phyloP scores from a whole-genome alignment of 2,888 invertebrate genomes.

The Eretmocerus hayati region DNA sequence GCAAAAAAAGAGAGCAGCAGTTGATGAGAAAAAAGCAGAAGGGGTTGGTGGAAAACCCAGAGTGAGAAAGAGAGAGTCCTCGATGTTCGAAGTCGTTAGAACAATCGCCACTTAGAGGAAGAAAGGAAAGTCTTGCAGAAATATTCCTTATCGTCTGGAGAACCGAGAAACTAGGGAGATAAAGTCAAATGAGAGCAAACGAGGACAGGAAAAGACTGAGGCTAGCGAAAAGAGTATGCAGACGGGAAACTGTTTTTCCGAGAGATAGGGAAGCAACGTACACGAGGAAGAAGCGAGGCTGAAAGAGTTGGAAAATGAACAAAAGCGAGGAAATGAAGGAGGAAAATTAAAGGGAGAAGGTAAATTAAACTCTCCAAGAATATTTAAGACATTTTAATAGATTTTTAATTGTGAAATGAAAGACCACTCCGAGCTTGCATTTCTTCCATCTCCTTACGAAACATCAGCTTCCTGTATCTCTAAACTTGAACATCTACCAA shows the following conservation, averaged over 20 bases:
- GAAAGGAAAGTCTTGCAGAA: constrained; percentile 16
- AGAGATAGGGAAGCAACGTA: neutral
- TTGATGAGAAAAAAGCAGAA: neutral
- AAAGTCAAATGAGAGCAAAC: constrained; percentile 19
- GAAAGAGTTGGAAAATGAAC: neutral
- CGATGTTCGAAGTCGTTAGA: constrained; percentile 18
- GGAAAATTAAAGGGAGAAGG: neutral
- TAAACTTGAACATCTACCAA: too few species aligned
- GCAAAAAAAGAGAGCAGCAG: neutral
- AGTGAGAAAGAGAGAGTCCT: constrained; percentile 16
- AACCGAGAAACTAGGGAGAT: constrained; percentile 17
- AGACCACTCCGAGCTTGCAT: neutral
- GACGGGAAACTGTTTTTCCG: neutral
- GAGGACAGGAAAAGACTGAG: constrained; percentile 6
- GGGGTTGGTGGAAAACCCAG: neutral
- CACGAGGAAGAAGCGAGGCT: neutral
- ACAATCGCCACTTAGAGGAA: constrained; percentile 19
- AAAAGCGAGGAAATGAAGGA: neutral
- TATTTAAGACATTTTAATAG: constrained; percentile 11
- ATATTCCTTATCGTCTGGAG: constrained; percentile 20
- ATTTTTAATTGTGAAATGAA: constrained; percentile 3
- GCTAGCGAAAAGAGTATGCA: neutral
- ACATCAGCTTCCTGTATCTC: too few species aligned
- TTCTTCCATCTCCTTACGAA: neutral
- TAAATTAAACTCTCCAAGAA: neutral